Evolutionary conservation across 1,140 invertebrate genomes (phyloP).

Genomic region (Zaprionus taronus): DNA sequence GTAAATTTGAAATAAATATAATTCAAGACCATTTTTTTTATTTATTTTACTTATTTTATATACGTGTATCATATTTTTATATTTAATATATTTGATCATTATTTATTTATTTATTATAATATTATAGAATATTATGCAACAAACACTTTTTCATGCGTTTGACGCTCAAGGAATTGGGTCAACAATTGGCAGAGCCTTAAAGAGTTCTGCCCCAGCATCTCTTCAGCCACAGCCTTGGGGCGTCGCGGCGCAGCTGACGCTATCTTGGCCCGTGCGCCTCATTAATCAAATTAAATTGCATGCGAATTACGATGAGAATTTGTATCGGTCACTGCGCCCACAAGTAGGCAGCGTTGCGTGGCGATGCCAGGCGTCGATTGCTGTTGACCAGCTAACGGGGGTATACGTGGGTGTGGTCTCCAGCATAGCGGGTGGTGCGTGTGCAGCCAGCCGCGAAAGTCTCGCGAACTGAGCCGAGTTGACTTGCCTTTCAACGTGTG

Average conservation of each 20-base stretch:
- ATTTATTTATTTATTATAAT: neutral
- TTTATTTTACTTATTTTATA: too few species aligned
- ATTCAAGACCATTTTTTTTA: too few species aligned
- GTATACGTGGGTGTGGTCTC: neutral
- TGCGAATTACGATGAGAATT: slow-evolving; percentile 53
- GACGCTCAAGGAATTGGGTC: slow-evolving; percentile 40
- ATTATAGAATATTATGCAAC: too few species aligned
- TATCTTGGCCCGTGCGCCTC: slow-evolving; percentile 68
- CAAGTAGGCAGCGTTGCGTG: slow-evolving; percentile 56
- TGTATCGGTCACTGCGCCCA: slow-evolving; percentile 41
- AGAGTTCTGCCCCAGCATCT: slow-evolving; percentile 29
- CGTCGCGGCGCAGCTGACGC: slow-evolving; percentile 29
- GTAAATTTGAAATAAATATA: too few species aligned
- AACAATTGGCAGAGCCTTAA: slow-evolving; percentile 29
- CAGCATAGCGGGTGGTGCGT: neutral
- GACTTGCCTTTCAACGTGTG: neutral
- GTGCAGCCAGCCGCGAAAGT: slow-evolving; percentile 38
- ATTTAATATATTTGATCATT: neutral
- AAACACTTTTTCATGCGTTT: neutral
- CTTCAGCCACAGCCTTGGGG: neutral
- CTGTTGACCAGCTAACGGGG: slow-evolving; percentile 6
- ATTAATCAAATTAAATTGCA: slow-evolving; percentile 79
- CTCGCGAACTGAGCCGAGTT: slow-evolving; percentile 20
- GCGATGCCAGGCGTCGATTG: slow-evolving; percentile 45
- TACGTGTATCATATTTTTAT: too few species aligned